Conservation (phyloP, 2,888 invertebrate genomes). For the Drosophila phalerata region DNA sequence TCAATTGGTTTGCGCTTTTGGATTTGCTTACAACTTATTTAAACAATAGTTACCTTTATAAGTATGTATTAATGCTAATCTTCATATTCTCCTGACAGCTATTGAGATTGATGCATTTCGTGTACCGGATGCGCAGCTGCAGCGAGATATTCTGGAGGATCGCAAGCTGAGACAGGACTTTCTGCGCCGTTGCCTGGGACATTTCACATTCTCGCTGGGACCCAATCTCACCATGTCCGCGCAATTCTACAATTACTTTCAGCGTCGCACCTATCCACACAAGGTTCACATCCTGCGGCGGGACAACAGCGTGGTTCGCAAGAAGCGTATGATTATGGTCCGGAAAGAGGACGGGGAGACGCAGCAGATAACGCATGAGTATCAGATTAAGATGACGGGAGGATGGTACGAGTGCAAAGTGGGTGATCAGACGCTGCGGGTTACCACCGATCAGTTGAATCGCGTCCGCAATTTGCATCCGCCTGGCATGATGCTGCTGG, state of each 20-base stretch:
- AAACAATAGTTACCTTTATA: neutral
- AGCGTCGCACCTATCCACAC: slow-evolving; percentile 84
- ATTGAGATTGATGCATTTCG: slow-evolving; percentile 85
- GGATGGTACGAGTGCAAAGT: slow-evolving; percentile 76
- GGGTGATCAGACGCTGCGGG: slow-evolving; percentile 83
- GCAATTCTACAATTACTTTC: slow-evolving; percentile 87
- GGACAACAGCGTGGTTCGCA: slow-evolving; percentile 86
- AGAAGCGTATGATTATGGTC: slow-evolving; percentile 77
- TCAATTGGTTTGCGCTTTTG: slow-evolving; percentile 56
- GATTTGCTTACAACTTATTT: slow-evolving; percentile 44
- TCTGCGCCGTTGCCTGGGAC: slow-evolving; percentile 88
- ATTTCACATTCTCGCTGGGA: slow-evolving; percentile 88
- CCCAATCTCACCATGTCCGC: slow-evolving; percentile 88
- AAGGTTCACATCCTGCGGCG: slow-evolving; percentile 86
- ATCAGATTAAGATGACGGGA: slow-evolving; percentile 74
- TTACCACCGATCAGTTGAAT: slow-evolving; percentile 86
- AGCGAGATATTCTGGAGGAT: slow-evolving; percentile 82
- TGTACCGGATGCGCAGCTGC: slow-evolving; percentile 85
- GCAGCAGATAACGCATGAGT: slow-evolving; percentile 66
- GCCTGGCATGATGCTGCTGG: slow-evolving; percentile 87
- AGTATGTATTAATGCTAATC: neutral
- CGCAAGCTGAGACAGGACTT: slow-evolving; percentile 88
- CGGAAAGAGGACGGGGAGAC: slow-evolving; percentile 85
- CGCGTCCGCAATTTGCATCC: slow-evolving; percentile 86
- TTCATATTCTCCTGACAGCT: slow-evolving; percentile 63